A percentile compares a stretch with the other conserved stretches of the same genome.
These are phyloP conservation scores for Lepidurus packardi DNA, from an alignment of 1,140 invertebrate genomes.

Conservation along the genomic window DNA sequence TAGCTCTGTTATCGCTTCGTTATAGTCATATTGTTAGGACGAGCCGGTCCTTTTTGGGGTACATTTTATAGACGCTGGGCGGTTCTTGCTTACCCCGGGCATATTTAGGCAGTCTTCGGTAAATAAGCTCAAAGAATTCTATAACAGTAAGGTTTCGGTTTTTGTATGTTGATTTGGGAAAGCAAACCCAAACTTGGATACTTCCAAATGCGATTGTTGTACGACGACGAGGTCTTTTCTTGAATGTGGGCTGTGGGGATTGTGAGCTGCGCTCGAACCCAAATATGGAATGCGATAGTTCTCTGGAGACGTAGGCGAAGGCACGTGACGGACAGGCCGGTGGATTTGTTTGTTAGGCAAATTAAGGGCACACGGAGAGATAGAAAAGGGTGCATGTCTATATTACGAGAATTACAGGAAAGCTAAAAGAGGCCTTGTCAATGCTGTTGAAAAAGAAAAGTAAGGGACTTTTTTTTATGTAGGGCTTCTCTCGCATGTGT, in stretches of 20 bases:
- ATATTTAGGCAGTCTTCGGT: not conserved
- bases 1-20: not conserved
- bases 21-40: not conserved
- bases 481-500: not conserved
- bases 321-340: not conserved
- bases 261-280: not conserved
- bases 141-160: not conserved
- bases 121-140: not conserved
- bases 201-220: conserved; percentile 6
- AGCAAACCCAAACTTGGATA: not conserved
- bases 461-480: not conserved
- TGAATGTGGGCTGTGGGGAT: not conserved
- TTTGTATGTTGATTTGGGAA: not conserved
- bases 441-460: not conserved
- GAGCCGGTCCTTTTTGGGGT: not conserved
- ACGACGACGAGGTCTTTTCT: not conserved
- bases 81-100: not conserved
- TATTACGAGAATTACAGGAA: not conserved
- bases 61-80: no score
- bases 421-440: not conserved
- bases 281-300: not conserved
- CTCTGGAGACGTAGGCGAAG: conserved; percentile 3
- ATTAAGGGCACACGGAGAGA: not conserved
- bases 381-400: not conserved
- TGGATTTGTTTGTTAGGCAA: conserved; percentile 15